Evolutionary conservation across 2,113 vertebrate species (phyloP).

Genomic region (Chiloscyllium plagiosum): DNA sequence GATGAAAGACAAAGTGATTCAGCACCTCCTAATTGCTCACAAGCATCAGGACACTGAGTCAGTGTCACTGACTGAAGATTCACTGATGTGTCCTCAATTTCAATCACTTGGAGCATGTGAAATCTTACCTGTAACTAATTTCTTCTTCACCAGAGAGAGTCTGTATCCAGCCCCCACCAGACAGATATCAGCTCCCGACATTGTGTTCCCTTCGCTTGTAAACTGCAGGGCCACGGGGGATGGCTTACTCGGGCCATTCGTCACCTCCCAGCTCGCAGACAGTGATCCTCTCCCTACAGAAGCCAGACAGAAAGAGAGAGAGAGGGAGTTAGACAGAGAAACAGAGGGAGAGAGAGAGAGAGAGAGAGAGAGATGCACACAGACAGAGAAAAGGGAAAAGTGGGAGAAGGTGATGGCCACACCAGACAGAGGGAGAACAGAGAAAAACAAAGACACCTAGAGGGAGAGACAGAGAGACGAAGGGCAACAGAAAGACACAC

Average conservation of each 20-base stretch:
- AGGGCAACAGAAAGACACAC: no score
- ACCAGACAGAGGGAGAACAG: no score
- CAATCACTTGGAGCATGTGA: neutral
- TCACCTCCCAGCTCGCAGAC: constrained; percentile 83
- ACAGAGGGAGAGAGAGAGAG: neutral
- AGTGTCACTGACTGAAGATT: neutral
- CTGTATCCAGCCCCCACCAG: constrained; percentile 80
- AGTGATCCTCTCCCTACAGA: constrained; percentile 57
- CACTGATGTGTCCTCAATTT: neutral
- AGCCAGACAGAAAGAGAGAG: neutral
- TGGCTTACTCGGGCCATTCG: constrained; percentile 67
- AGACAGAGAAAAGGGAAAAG: no score
- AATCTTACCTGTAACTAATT: constrained; percentile 81
- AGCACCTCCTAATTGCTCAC: neutral
- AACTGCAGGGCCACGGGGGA: constrained; percentile 85
- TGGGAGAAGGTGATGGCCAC: no score
- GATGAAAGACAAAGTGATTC: neutral
- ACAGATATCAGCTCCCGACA: constrained; percentile 79
- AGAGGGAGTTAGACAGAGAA: neutral
- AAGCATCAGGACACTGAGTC: neutral
- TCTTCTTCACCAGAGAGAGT: constrained; percentile 90
- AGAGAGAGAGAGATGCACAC: neutral
- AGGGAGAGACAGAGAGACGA: neutral
- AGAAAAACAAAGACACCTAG: no score
- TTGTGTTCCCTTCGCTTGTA: constrained; percentile 77